Base-by-base conservation (phyloP, 1,140 invertebrate genomes). In the Hetaerina americana region DNA sequence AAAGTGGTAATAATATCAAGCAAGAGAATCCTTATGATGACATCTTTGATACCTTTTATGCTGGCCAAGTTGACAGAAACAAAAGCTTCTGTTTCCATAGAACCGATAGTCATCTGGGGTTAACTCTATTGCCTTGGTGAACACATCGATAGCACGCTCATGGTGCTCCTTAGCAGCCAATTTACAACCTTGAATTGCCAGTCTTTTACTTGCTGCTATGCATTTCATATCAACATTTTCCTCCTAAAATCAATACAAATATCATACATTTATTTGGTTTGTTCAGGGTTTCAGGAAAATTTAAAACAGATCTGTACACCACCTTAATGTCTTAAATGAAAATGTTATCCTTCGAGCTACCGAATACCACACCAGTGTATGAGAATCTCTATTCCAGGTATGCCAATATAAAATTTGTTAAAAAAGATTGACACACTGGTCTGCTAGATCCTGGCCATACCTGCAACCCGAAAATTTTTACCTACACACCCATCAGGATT, bases 61-160 rank as follows among this genome's bases (percentile, higher is more conserved):
- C 22, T 72, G 28, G 22, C 70, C 73, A n/a, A 74, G 25, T 26
- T 74, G 73, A 40, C 71, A 74, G 28, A 72, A 72, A 68, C 73
- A 74, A 66, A 72, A 74, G 31, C 73, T 74, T 57, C 73, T 66
- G 29, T 74, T 74, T 24, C 70, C 69, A 68, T 72, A 72, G 66
- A 74, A 74, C 22, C 73, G 26, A 28, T 74, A 68, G 68, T 74
- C 73, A 67, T 31, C 66, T 27, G 69, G 40, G n/a, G 70, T 69
- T 27, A 74, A 66, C 28, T 69, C 27, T 27, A 74, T 72, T 10
- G 73, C 73, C 70, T 74, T 74, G 22, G 68, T 72, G 31, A 74
- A 74, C 28, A 27, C 70, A 5, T 68, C 40, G 15, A 72, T 71
- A 70, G 73, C 71, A 2, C 72, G 26, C 12, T 26, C 49, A 27